Evolutionary conservation across 2,797 vertebrate genomes (phyloP).

Genomic region (Synanceia verrucosa): DNA sequence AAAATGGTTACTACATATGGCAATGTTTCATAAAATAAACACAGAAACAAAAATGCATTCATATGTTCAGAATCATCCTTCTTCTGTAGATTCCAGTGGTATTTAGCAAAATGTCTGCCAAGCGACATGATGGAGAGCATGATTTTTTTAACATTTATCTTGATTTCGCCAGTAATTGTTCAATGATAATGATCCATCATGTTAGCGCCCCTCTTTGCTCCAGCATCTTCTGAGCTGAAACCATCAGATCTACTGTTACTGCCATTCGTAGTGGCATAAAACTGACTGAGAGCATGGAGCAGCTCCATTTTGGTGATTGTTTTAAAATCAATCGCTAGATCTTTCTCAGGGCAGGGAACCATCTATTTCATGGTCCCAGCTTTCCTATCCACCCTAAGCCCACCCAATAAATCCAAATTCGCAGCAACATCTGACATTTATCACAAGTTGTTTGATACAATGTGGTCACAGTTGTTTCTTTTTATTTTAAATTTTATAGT

Average conservation of each 20-base stretch:
- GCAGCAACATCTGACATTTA: too few species aligned
- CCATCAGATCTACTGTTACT: neutral
- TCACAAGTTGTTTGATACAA: too few species aligned
- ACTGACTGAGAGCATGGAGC: neutral
- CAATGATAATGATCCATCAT: neutral
- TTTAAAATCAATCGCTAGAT: neutral
- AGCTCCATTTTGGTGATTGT: neutral
- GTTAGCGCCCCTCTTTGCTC: neutral
- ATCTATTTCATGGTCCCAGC: neutral
- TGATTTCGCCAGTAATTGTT: neutral
- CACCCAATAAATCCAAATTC: too few species aligned
- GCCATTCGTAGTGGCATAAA: neutral
- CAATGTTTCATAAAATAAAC: neutral
- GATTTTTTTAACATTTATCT: neutral
- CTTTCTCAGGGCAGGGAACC: neutral
- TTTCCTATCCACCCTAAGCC: too few species aligned
- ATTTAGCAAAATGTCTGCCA: neutral
- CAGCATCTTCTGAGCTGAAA: too few species aligned
- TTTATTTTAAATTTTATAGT: too few species aligned
- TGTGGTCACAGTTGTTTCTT: too few species aligned
- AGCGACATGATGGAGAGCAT: neutral
- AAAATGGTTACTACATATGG: neutral
- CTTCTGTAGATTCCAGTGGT: too few species aligned
- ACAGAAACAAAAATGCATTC: neutral
- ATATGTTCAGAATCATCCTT: neutral